Evolutionary conservation across 2,888 invertebrate species (phyloP).

Genomic region (Lycia hirtaria): DNA sequence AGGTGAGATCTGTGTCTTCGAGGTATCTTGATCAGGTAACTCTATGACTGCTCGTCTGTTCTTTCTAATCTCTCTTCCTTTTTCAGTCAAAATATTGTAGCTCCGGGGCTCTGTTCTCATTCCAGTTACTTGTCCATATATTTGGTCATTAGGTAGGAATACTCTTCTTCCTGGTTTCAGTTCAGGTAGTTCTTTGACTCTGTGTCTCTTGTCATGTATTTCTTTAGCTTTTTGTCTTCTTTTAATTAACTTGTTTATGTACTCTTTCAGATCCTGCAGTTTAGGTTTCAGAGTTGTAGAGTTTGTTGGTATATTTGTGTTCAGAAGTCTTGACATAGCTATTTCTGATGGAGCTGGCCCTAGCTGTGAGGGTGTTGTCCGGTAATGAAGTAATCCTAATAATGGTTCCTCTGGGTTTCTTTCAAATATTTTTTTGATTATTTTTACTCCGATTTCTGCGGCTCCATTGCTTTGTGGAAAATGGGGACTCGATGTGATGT

Average conservation of each 20-base stretch:
- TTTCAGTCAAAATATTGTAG: not conserved
- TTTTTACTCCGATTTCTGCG: conserved; percentile 12
- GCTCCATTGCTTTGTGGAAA: conserved; percentile 18
- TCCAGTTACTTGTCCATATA: too few species aligned
- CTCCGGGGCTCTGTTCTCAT: not conserved
- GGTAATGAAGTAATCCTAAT: not conserved
- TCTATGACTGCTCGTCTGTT: conserved; percentile 2
- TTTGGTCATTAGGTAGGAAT: too few species aligned
- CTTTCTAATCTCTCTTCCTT: not conserved
- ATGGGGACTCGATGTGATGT: not conserved
- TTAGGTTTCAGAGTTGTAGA: not conserved
- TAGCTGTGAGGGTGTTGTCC: conserved; percentile 4
- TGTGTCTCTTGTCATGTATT: too few species aligned
- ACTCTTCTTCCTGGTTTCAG: too few species aligned
- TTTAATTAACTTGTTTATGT: not conserved
- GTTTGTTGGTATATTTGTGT: conserved; percentile 1
- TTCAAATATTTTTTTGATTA: conserved; percentile 16
- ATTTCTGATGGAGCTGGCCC: not conserved
- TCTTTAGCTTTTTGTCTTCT: not conserved
- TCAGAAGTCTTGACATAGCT: conserved; percentile 4
- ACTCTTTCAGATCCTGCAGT: not conserved
- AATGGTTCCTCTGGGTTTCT: conserved; percentile 8
- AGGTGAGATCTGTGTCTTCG: conserved; percentile 2
- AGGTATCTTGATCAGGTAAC: not conserved
- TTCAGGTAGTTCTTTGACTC: not conserved